Evolutionary conservation across 2,888 invertebrate species (phyloP).

Genomic region (Drosophila putrida): DNA sequence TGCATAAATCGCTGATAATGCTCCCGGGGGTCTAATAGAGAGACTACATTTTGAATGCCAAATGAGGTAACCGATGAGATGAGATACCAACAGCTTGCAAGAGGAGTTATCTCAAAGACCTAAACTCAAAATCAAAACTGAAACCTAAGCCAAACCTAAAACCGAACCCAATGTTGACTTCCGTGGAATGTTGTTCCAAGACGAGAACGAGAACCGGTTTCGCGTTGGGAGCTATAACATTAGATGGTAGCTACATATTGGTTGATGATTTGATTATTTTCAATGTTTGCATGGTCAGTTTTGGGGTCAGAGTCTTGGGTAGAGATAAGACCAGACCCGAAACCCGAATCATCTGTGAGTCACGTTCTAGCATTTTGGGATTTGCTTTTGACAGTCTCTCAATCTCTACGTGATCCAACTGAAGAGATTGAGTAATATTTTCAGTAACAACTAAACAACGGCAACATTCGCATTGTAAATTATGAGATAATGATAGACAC

Average conservation of each 20-base stretch:
- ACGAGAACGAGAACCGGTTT: conserved; percentile 59
- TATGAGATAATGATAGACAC: conserved; percentile 32
- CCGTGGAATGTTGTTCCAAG: conserved; percentile 62
- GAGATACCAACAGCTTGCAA: conserved; percentile 6
- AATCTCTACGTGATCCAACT: conserved; percentile 21
- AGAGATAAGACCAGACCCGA: conserved; percentile 9
- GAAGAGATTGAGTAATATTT: conserved; percentile 38
- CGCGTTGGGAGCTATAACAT: conserved; percentile 34
- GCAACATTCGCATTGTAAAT: conserved; percentile 28
- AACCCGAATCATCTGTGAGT: conserved; percentile 27
- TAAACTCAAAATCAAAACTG: conserved; percentile 9
- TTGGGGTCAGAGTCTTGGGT: conserved; percentile 20
- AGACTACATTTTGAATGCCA: conserved; percentile 71
- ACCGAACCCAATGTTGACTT: conserved; percentile 42
- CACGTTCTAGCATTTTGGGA: conserved; percentile 35
- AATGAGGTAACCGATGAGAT: conserved; percentile 56
- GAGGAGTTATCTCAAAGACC: not conserved
- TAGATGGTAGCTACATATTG: conserved; percentile 53
- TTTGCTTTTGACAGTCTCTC: conserved; percentile 14
- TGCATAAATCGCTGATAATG: conserved; percentile 69
- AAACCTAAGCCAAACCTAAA: conserved; percentile 14
- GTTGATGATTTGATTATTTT: conserved; percentile 31
- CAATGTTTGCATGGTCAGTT: conserved; percentile 25
- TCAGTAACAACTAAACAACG: conserved; percentile 26
- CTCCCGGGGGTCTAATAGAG: conserved; percentile 11